Percentiles rank a stretch among this genome's conserved stretches.
phyloP scores from a whole-genome alignment of 2,888 invertebrate species.

The Stenodera caucasica region DNA sequence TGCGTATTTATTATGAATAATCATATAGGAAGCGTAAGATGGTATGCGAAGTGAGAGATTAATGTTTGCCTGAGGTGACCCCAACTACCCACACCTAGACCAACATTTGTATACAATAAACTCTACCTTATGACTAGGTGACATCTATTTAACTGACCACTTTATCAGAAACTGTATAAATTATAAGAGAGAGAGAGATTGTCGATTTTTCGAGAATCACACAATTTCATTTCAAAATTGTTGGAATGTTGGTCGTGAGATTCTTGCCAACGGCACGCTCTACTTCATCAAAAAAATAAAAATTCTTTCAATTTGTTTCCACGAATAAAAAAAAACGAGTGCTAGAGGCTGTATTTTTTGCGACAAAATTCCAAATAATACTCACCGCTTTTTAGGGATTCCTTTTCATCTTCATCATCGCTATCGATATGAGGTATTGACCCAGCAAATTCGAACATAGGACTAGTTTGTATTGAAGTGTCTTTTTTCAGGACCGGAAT shows the following conservation, averaged over 20 bases:
- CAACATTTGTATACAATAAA: slow-evolving; percentile 1
- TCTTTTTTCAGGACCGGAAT: slow-evolving; percentile 52
- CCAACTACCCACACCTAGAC: slow-evolving; percentile 29
- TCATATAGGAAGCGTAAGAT: slow-evolving; percentile 26
- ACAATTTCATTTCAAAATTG: neutral
- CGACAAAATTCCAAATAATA: slow-evolving; percentile 17
- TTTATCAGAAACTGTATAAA: neutral
- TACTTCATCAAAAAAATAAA: neutral
- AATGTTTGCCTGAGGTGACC: slow-evolving; percentile 33
- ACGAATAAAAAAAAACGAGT: neutral
- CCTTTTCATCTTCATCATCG: slow-evolving; percentile 65
- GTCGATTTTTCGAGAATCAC: neutral
- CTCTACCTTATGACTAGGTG: slow-evolving; percentile 5
- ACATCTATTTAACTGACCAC: slow-evolving; percentile 2
- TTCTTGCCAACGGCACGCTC: neutral
- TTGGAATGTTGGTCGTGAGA: slow-evolving; percentile 2
- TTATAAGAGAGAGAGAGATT: too few species aligned
- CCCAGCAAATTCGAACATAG: slow-evolving; percentile 68
- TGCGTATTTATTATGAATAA: slow-evolving; percentile 26
- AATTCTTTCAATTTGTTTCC: slow-evolving; percentile 4
- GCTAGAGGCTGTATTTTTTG: slow-evolving; percentile 10
- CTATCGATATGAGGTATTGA: slow-evolving; percentile 74
- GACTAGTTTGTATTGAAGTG: slow-evolving; percentile 57
- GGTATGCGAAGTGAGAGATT: slow-evolving; percentile 34
- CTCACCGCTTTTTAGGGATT: slow-evolving; percentile 51